Conservation (phyloP, 2,888 invertebrate genomes). For the Seira ritae region DNA sequence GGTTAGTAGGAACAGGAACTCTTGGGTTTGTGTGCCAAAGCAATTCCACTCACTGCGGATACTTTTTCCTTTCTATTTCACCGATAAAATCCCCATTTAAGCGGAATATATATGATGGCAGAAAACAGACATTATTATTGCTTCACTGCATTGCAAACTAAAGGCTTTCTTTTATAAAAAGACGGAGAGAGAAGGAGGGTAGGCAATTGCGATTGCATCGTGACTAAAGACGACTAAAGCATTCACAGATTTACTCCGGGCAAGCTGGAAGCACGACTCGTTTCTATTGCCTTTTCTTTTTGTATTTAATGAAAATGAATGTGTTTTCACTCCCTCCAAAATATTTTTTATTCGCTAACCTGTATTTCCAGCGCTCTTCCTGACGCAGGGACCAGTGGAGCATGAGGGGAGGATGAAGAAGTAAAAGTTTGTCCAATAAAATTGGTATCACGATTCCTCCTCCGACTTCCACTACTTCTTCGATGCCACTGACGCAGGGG, state of each 20-base stretch:
- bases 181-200: background rate
- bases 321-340: constrained; percentile 3
- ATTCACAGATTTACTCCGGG: constrained; percentile 2
- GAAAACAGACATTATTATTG: constrained; percentile 7
- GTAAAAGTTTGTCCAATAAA: constrained; percentile 36
- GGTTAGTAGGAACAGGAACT: background rate
- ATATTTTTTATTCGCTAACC: background rate
- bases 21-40: background rate
- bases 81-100: constrained; percentile 7
- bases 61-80: background rate
- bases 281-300: background rate
- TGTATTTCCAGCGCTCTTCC: constrained; percentile 2
- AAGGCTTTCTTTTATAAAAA: background rate
- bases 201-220: background rate
- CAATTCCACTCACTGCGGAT: background rate
- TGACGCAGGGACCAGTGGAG: background rate
- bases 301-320: constrained; percentile 11
- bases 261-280: background rate
- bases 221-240: background rate
- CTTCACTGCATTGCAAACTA: background rate
- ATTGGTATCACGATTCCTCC: constrained; percentile 51
- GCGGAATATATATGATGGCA: constrained; percentile 7
- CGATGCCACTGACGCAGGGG: constrained; percentile 20
- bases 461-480: constrained; percentile 28
- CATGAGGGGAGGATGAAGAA: constrained; percentile 21